phyloP scores from a whole-genome alignment of 2,113 vertebrate species.

The Odobenus rosmarus region DNA sequence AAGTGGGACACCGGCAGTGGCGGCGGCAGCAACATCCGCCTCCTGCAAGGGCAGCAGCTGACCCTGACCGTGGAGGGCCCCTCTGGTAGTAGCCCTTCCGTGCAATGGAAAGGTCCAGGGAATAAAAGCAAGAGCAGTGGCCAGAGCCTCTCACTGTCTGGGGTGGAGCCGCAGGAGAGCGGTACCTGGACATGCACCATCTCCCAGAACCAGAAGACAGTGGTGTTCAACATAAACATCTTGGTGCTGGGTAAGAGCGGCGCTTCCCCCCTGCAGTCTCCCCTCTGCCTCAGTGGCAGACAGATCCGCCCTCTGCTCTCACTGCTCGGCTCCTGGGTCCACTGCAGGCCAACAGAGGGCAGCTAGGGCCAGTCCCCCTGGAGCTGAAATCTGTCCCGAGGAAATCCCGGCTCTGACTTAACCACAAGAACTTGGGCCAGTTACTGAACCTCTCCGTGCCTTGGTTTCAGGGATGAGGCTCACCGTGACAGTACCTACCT shows the following conservation, averaged over 20 bases:
- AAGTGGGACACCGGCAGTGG: not conserved
- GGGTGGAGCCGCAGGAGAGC: not conserved
- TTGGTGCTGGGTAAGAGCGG: slow-evolving; percentile 83
- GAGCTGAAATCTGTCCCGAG: not conserved
- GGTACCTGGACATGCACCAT: slow-evolving; percentile 81
- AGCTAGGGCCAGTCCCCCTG: not conserved
- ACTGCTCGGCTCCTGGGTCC: not conserved
- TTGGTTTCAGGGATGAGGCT: not conserved
- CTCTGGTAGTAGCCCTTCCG: fast-evolving
- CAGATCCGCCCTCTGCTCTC: not conserved
- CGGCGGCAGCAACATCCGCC: not conserved
- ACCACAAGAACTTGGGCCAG: not conserved
- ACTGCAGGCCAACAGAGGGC: not conserved
- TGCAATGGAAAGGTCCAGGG: not conserved
- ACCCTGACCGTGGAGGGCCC: slow-evolving; percentile 74
- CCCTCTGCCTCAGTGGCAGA: not conserved
- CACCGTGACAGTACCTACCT: not conserved
- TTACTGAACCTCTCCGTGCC: not conserved
- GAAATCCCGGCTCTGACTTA: not conserved
- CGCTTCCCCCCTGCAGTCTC: not conserved
- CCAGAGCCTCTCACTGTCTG: not conserved
- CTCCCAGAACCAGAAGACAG: not conserved
- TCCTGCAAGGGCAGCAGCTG: slow-evolving; percentile 66
- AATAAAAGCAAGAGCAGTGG: fast-evolving
- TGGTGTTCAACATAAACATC: slow-evolving; percentile 55